Evolutionary conservation across 2,113 vertebrate species (phyloP).

Genomic region (Chlorodrepanis virens): DNA sequence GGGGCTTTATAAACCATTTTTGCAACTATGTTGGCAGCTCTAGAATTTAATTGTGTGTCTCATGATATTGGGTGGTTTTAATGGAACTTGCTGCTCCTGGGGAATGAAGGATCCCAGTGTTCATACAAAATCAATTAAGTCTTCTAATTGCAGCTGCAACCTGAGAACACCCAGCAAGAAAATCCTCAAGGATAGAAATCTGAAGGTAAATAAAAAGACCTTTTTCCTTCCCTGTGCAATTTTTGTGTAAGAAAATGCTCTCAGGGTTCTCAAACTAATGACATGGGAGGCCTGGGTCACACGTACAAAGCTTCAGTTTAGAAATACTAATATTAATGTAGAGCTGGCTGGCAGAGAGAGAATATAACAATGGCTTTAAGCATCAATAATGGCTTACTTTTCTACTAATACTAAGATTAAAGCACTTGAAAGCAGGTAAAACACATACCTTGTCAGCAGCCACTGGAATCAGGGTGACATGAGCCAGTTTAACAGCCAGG

Average conservation of each 20-base stretch:
- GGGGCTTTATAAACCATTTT: background rate
- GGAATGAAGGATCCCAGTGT: background rate
- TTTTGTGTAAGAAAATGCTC: background rate
- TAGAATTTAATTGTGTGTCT: background rate
- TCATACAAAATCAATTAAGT: conserved; percentile 12
- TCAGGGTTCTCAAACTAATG: background rate
- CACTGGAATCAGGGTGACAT: background rate
- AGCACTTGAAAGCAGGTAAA: background rate
- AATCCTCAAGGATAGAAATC: background rate
- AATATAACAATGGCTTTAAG: background rate
- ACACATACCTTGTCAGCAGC: background rate
- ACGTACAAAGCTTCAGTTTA: background rate
- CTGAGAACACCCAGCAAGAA: background rate
- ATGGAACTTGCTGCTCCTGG: background rate
- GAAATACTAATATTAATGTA: background rate
- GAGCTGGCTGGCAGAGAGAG: background rate
- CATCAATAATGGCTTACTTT: background rate
- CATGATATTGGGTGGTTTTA: conserved; percentile 5
- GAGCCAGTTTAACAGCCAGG: background rate
- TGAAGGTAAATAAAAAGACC: conserved; percentile 31
- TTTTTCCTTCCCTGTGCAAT: background rate
- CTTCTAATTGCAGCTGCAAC: background rate
- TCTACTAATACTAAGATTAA: background rate
- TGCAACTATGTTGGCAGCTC: background rate
- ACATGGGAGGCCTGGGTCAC: background rate